phyloP scores from a whole-genome alignment of 2,113 vertebrate genomes.

The Hippopotamus amphibius region DNA sequence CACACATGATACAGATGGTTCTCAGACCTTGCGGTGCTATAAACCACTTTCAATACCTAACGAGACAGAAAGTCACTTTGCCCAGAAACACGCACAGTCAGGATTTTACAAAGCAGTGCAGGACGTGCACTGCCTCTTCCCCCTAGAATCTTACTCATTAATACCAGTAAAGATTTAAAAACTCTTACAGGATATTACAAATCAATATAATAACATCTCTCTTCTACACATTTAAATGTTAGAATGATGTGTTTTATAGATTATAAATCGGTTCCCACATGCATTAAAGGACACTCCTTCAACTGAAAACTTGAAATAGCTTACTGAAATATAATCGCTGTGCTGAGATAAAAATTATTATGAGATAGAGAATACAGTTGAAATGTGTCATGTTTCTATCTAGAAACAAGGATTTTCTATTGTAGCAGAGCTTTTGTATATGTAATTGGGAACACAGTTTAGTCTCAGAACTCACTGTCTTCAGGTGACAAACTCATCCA shows the following conservation, averaged over 20 bases:
- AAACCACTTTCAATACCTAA: neutral
- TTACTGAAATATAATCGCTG: neutral
- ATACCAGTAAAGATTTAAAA: neutral
- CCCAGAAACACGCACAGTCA: neutral
- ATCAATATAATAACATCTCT: neutral
- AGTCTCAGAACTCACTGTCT: neutral
- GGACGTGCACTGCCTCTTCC: accelerated
- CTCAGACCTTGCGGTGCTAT: neutral
- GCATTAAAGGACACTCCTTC: neutral
- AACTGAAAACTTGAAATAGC: neutral
- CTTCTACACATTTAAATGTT: neutral
- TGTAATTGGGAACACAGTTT: neutral
- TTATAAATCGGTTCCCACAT: neutral
- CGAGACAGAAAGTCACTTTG: neutral
- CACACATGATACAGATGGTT: too few relatives aligned
- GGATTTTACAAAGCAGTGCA: neutral
- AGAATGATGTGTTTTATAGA: neutral
- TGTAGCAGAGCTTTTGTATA: neutral
- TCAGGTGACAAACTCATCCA: neutral
- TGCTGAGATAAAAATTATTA: neutral
- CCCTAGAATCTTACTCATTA: neutral
- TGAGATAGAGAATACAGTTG: neutral
- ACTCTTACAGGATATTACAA: neutral
- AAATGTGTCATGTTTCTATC: neutral
- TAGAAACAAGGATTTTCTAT: neutral